phyloP scores from a whole-genome alignment of 2,113 vertebrate species.

The Pyxicephalus adspersus region DNA sequence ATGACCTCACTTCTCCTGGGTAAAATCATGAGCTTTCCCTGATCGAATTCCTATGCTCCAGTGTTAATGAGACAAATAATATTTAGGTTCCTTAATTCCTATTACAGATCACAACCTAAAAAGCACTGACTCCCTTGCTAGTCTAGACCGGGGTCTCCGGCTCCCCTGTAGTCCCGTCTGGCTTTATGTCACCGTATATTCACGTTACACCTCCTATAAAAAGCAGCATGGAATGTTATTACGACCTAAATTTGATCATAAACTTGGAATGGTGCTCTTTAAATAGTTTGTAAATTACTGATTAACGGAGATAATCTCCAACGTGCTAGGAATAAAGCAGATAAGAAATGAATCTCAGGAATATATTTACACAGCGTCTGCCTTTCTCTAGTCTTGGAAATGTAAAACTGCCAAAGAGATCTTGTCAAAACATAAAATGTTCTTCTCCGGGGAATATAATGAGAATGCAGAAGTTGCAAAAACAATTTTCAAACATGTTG shows the following conservation, averaged over 20 bases:
- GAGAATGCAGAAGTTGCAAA: conserved; percentile 36
- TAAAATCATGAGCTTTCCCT: no score
- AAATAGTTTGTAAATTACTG: conserved; percentile 29
- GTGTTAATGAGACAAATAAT: not conserved
- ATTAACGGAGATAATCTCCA: conserved; percentile 18
- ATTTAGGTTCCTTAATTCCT: not conserved
- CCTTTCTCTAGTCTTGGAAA: conserved; percentile 31
- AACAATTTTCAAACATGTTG: conserved; percentile 42
- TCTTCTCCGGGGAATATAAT: conserved; percentile 42
- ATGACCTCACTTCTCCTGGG: no score
- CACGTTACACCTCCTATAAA: conserved; percentile 25
- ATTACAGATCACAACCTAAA: conserved; percentile 3
- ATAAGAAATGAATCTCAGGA: conserved; percentile 2
- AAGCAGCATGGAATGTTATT: conserved; percentile 22
- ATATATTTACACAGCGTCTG: conserved; percentile 23
- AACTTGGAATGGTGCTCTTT: conserved; percentile 1
- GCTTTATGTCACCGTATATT: conserved; percentile 1
- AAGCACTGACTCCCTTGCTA: not conserved
- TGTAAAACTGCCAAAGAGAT: conserved; percentile 39
- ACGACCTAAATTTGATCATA: conserved; percentile 17
- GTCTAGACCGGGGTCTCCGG: conserved; percentile 10
- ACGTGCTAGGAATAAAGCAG: not conserved
- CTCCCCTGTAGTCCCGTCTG: not conserved
- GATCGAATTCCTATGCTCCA: not conserved
- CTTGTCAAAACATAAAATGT: conserved; percentile 45